Percentiles rank a stretch among this genome's conserved stretches.
phyloP scores from a whole-genome alignment of 1,140 invertebrate genomes.

The Phymorhynchus buccinoides region DNA sequence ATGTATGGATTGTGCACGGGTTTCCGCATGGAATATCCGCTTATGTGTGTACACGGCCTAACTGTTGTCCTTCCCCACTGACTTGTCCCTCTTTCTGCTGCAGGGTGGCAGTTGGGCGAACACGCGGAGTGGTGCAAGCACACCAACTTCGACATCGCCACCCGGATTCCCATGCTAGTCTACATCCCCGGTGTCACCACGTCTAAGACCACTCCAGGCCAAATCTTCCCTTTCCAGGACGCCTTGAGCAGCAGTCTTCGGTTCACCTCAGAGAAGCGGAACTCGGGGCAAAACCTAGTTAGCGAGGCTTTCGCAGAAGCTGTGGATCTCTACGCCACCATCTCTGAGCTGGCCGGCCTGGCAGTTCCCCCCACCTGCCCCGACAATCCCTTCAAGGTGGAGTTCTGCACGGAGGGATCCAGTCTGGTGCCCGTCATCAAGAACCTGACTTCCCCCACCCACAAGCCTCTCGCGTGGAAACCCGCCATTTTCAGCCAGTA shows the following conservation, averaged over 20 bases:
- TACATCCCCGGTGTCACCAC: conserved; percentile 49
- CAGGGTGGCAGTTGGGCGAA: conserved; percentile 55
- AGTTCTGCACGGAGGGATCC: conserved; percentile 82
- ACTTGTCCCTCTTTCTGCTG: background rate
- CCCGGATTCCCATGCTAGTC: conserved; percentile 54
- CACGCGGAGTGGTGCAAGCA: conserved; percentile 55
- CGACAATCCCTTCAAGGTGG: conserved; percentile 66
- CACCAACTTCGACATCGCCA: conserved; percentile 56
- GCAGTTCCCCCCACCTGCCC: conserved; percentile 77
- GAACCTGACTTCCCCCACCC: conserved; percentile 35
- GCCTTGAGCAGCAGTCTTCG: background rate
- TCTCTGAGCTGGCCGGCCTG: conserved; percentile 82
- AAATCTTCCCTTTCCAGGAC: conserved; percentile 22
- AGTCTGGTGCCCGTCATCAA: conserved; percentile 76
- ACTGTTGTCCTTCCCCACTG: background rate
- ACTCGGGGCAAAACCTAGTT: background rate
- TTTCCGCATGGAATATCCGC: too few species aligned
- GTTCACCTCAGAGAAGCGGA: background rate
- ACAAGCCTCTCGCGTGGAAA: conserved; percentile 60
- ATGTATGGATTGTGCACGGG: too few species aligned
- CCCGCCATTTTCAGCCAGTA: conserved; percentile 84
- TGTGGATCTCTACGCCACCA: conserved; percentile 88
- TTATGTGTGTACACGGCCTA: too few species aligned
- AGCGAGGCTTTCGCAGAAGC: conserved; percentile 80
- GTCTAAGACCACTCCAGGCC: background rate